Base-by-base conservation (phyloP, 2,113 vertebrate genomes). In the Mystacornis crossleyi region DNA sequence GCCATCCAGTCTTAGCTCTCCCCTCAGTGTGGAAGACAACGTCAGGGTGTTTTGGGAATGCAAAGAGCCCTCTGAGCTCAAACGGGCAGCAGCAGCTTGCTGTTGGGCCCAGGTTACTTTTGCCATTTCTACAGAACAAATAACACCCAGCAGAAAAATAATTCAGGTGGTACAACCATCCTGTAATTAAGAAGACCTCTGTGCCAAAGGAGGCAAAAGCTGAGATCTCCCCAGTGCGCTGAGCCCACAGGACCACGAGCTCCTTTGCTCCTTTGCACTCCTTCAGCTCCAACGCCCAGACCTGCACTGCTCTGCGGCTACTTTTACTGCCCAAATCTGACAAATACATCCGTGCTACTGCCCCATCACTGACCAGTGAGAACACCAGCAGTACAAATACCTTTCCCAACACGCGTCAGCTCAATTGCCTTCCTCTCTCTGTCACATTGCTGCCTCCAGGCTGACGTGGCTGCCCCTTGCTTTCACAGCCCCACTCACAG, bases 251-350 rank as follows among this genome's bases (percentile, higher is more conserved):
- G 38, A 61, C n/a, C 31, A 21, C 2, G 4, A 70, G 19, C 28
- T 71, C 34, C 14, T 73, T 38, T 4, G 2, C 8, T 75, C 45
- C n/a, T 47, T 71, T 57, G 36, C 10, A 4, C 1, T 50, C 81
- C 34, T 79, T 60, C 51, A 87, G 40, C 47, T 65, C 43, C 62
- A 73, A 14, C 7, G 53, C 24, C 17, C 28, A 82, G 64, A 60
- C 7, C 50, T 75, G 66, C 48, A 21, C 14, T 24, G 13, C 0
- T 1, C 12, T 73, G 38, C 0, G 0, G 34, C 42, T 72, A 34
- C 3, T 43, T 93, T 24, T 51, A 64, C 48, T 2, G 4, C 34
- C 55, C 60, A 31, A 66, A 45, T 11, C 61, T 8, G 29, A 42
- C 55, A 33, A 33, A 33, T 3, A n/a, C 10, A 18, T 62, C 54